Conservation (phyloP, 2,888 invertebrate genomes). For the Tortrix viridana region DNA sequence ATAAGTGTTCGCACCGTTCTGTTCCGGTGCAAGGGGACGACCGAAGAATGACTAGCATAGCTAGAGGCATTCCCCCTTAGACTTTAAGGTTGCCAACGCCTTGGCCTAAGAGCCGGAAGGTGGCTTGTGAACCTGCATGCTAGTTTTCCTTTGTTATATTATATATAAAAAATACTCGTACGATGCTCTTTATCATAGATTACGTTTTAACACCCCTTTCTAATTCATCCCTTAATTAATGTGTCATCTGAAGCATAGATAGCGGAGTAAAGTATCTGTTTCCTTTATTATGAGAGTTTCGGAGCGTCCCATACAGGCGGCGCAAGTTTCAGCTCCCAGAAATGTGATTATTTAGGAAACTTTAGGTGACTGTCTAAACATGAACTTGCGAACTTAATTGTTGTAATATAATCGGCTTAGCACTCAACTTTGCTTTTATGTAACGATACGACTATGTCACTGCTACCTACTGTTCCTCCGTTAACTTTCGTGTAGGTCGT, state of each 20-base stretch:
- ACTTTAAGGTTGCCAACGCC: too few species aligned
- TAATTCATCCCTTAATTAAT: slow-evolving; percentile 44
- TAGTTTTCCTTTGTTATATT: too few species aligned
- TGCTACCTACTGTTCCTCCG: slow-evolving; percentile 21
- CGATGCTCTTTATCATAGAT: too few species aligned
- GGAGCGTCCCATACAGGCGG: slow-evolving; percentile 50
- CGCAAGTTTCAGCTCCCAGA: slow-evolving; percentile 63
- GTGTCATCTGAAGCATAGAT: slow-evolving; percentile 50
- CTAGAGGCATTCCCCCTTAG: too few species aligned
- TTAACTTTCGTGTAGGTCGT: slow-evolving; percentile 27
- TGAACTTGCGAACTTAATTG: slow-evolving; percentile 73
- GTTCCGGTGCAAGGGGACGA: too few species aligned
- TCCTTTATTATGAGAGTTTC: slow-evolving; percentile 56
- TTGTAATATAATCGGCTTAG: slow-evolving; percentile 72
- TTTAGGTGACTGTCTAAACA: slow-evolving; percentile 76
- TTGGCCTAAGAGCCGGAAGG: too few species aligned
- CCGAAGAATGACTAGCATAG: too few species aligned
- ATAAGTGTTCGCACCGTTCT: too few species aligned
- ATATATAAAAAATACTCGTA: too few species aligned
- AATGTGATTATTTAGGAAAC: slow-evolving; percentile 75
- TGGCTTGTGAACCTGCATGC: too few species aligned
- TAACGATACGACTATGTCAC: slow-evolving; percentile 52
- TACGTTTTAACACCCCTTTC: too few species aligned
- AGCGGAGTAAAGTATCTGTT: slow-evolving; percentile 51
- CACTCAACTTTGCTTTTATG: slow-evolving; percentile 63